These are phyloP conservation scores for Sphaerophoria rueppellii DNA, from an alignment of 2,888 invertebrate genomes.

Conservation along the genomic window DNA sequence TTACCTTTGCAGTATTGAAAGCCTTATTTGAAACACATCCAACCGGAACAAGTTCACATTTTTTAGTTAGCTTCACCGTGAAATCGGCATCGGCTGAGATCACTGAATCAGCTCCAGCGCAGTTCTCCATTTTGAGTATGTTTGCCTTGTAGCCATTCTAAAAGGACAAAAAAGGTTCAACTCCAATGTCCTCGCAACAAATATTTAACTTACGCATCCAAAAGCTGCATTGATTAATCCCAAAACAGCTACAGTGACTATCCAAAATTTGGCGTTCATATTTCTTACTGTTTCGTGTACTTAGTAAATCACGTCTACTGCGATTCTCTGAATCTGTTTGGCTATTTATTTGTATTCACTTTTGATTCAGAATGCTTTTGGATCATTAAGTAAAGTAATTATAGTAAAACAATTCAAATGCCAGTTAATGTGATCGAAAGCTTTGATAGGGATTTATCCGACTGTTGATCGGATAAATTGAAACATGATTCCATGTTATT, in stretches of 20 bases:
- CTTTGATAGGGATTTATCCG: conserved; percentile 33
- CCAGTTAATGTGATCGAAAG: conserved; percentile 38
- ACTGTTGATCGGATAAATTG: conserved; percentile 47
- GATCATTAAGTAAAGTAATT: conserved; percentile 50
- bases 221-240: conserved; percentile 50
- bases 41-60: conserved; percentile 82
- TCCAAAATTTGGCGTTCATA: conserved; percentile 48
- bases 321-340: background rate
- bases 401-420: conserved; percentile 28
- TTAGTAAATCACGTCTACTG: conserved; percentile 24
- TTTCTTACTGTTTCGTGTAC: conserved; percentile 11
- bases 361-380: background rate
- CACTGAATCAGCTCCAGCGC: conserved; percentile 78
- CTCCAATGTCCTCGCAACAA: background rate
- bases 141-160: conserved; percentile 81
- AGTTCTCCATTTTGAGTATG: conserved; percentile 78
- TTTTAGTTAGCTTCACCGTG: conserved; percentile 79
- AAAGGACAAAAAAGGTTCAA: background rate
- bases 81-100: conserved; percentile 78
- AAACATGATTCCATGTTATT: conserved; percentile 42
- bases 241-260: conserved; percentile 15
- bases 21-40: conserved; percentile 82
- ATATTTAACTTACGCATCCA: conserved; percentile 55
- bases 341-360: conserved; percentile 61
- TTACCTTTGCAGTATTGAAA: conserved; percentile 80